Percentiles rank a stretch among this genome's conserved stretches.
phyloP scores from a whole-genome alignment of 64 coral and sea anemone species.

The Stichodactyla mertensii region DNA sequence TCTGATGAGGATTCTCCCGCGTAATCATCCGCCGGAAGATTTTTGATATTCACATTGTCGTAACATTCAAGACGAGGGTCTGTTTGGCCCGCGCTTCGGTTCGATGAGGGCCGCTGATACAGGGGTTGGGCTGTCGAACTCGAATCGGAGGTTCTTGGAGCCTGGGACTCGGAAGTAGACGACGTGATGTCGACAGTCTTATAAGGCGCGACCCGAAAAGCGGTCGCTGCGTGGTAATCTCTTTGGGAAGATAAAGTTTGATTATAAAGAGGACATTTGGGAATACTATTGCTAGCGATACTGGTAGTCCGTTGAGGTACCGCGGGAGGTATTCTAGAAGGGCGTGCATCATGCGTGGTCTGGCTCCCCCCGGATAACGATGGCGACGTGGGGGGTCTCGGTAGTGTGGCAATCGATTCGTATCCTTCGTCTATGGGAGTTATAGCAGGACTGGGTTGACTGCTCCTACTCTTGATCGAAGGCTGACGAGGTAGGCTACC shows the following conservation, averaged over 20 bases:
- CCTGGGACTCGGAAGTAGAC: neutral
- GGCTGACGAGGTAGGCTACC: slow-evolving; percentile 7
- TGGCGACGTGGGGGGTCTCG: slow-evolving; percentile 65
- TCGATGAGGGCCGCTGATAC: slow-evolving; percentile 60
- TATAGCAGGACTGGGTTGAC: neutral
- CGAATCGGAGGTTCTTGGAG: neutral
- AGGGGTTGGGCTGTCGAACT: neutral
- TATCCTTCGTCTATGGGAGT: slow-evolving; percentile 42
- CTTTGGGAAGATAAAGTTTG: neutral
- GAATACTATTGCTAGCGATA: neutral
- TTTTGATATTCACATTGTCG: slow-evolving; percentile 70
- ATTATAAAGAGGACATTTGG: neutral
- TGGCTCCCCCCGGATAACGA: neutral
- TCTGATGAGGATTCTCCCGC: neutral
- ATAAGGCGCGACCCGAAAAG: neutral
- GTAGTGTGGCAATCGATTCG: slow-evolving; percentile 19
- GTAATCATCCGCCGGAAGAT: slow-evolving; percentile 13
- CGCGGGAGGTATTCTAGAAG: neutral
- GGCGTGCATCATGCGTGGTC: neutral
- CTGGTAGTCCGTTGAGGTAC: slow-evolving; percentile 14
- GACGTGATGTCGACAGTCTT: neutral
- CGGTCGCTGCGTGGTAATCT: neutral
- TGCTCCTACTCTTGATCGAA: neutral
- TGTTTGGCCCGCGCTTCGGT: neutral
- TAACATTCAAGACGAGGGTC: slow-evolving; percentile 26